Evolutionary conservation across 64 coral and sea anemone genomes (phyloP), one percentile per base, ranked within the genome.

Genomic region (Anthopleura sola): DNA sequence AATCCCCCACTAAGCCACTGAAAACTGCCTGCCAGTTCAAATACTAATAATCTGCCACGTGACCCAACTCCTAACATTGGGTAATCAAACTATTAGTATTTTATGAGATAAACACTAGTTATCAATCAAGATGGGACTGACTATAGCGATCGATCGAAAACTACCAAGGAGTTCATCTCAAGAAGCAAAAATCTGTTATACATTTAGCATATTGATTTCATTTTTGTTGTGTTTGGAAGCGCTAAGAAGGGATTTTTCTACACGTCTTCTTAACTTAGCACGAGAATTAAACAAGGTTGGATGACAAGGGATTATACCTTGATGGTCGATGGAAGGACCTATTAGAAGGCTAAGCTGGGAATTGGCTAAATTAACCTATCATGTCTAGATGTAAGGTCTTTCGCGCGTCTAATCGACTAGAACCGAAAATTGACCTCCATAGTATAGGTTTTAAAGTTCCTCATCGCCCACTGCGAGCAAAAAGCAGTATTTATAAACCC

Each of bases 51-150:
- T 0, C 58, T 24, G 28, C 29, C 66, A 71, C 66, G 66, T 71
- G 66, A 71, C 66, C 60, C 14, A 13, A 8, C 29, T 29, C 34
- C 66, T 71, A 71, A 71, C 66, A n/a, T 32, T 15, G 31, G 66
- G 66, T 71, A 71, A 71, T 71, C 66, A 71, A 14, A 71, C 66
- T 32, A 71, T 71, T 71, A 71, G 66, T 71, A 71, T 71, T 71
- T 71, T 71, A 71, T 34, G 66, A 71, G 66, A 71, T 71, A 71
- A 33, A 71, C 31, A 71, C 6, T 1, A 13, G 1, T 28, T 14
- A 34, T 71, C 66, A 71, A 71, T 71, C 31, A 34, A 68, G 31
- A 11, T 71, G 9, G 66, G 66, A 24, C n/a, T 53, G 21, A 71
- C 26, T 28, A n/a, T n/a, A 34, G 66, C 26, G 66, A 71, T 32